Conservation (phyloP, 2,888 invertebrate genomes). For the Muscina levida region DNA sequence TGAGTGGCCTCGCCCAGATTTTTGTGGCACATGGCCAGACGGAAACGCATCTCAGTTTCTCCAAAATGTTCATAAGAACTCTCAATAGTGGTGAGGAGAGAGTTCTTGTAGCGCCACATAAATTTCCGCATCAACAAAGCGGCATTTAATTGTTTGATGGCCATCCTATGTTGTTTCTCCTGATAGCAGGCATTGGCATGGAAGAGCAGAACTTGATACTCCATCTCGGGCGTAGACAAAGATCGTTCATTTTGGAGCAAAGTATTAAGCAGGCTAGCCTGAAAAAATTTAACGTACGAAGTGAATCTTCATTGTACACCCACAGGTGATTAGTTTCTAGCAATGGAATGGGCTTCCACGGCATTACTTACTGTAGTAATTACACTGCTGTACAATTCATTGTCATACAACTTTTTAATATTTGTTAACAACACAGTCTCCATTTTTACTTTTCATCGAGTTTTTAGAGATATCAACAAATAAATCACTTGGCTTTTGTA, state of each 20-base stretch:
- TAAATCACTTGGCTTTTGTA: too few relatives aligned
- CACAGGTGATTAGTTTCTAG: not conserved
- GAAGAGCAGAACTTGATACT: conserved; percentile 85
- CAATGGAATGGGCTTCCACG: not conserved
- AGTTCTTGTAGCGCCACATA: conserved; percentile 73
- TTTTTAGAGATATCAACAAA: too few relatives aligned
- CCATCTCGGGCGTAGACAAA: conserved; percentile 81
- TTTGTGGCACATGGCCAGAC: conserved; percentile 85
- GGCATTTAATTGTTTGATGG: conserved; percentile 82
- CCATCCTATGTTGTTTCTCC: conserved; percentile 84
- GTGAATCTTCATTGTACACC: not conserved
- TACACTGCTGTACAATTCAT: conserved; percentile 87
- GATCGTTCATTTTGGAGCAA: conserved; percentile 83
- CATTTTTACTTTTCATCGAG: conserved; percentile 69
- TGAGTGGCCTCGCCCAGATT: conserved; percentile 84
- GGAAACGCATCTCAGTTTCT: conserved; percentile 87
- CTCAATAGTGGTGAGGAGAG: conserved; percentile 72
- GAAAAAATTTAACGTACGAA: too few relatives aligned
- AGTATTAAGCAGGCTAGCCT: conserved; percentile 85
- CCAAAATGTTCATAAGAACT: conserved; percentile 74
- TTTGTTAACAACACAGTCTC: conserved; percentile 84
- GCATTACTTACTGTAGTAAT: conserved; percentile 83
- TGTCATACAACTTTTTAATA: conserved; percentile 85
- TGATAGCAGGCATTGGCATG: conserved; percentile 87
- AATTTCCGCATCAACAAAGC: conserved; percentile 81